Conservation (phyloP, 2,888 invertebrate species). For the Drosophila rellima region DNA sequence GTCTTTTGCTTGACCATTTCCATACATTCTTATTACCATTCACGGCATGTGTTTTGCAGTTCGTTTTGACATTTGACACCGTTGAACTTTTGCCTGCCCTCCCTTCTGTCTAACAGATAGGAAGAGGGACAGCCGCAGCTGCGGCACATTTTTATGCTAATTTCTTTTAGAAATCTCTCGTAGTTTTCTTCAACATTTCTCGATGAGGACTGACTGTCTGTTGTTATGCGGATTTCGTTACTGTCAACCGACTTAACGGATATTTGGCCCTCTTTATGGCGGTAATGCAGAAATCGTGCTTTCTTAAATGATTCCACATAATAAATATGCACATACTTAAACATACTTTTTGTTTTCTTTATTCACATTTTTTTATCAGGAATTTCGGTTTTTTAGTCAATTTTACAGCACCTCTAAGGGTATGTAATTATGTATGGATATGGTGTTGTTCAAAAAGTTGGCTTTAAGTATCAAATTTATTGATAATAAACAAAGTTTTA, state of each 20-base stretch:
- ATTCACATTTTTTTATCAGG: conserved; percentile 1
- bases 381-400: conserved; percentile 7
- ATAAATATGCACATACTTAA: conserved; percentile 51
- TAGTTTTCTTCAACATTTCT: conserved; percentile 31
- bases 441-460: not conserved
- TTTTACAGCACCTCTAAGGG: not conserved
- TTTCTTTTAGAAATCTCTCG: conserved; percentile 48
- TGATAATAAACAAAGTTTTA: not conserved
- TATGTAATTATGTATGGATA: no score
- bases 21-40: conserved; percentile 44
- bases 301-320: conserved; percentile 32
- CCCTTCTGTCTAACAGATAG: not conserved
- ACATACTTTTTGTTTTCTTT: conserved; percentile 10
- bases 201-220: conserved; percentile 7
- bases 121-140: conserved; percentile 9
- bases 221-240: conserved; percentile 49
- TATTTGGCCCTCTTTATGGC: conserved; percentile 27
- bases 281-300: conserved; percentile 26
- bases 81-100: conserved; percentile 38
- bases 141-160: conserved; percentile 53
- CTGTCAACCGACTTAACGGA: conserved; percentile 32
- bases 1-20: conserved; percentile 22
- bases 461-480: no score
- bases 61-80: conserved; percentile 58
- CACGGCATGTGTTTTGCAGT: conserved; percentile 46